Conservation (phyloP, 2,888 invertebrate species). For the Carabus problematicus region DNA sequence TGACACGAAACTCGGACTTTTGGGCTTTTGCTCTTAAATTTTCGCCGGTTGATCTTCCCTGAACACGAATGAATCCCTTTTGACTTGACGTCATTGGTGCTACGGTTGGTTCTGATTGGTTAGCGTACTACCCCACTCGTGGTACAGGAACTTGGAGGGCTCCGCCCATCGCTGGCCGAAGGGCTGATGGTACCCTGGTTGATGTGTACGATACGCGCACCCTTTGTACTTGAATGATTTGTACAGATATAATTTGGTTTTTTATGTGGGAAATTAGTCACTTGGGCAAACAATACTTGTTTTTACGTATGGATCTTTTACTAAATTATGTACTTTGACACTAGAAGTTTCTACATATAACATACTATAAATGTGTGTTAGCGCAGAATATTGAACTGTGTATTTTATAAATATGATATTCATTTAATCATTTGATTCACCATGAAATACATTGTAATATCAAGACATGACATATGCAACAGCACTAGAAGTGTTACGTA, state of each 20-base stretch:
- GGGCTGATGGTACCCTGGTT: background rate
- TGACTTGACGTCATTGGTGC: constrained; percentile 15
- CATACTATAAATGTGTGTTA: too few species aligned
- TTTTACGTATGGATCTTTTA: too few species aligned
- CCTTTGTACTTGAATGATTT: background rate
- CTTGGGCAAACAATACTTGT: background rate
- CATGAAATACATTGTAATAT: too few species aligned
- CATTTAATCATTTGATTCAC: too few species aligned
- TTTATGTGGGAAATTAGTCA: constrained; percentile 8
- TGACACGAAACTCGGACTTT: constrained; percentile 9
- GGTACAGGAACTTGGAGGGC: background rate
- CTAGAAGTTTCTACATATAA: too few species aligned
- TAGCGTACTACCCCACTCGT: background rate
- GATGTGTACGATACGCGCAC: background rate
- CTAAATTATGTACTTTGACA: too few species aligned
- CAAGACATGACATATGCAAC: too few species aligned
- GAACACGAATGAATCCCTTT: constrained; percentile 18
- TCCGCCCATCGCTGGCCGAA: background rate
- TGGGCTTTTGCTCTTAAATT: constrained; percentile 14
- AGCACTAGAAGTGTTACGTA: too few species aligned
- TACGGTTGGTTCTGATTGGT: constrained; percentile 3
- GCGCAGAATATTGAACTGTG: too few species aligned
- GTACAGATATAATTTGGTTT: background rate
- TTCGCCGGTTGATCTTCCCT: background rate
- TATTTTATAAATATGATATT: too few species aligned